phyloP scores from a whole-genome alignment of 2,888 invertebrate species.

The Adineta ricciae region DNA sequence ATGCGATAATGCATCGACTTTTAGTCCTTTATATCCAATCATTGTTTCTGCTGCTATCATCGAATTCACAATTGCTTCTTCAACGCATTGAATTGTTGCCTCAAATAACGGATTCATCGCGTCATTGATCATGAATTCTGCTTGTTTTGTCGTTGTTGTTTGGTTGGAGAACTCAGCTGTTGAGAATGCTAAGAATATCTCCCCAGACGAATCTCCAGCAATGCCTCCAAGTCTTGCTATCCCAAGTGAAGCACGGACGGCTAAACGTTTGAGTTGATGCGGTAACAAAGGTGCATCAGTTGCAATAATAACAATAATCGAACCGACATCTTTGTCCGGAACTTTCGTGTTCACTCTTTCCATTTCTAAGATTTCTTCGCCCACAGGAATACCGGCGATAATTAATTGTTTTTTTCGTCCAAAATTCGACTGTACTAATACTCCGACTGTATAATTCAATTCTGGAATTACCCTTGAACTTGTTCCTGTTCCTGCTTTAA shows the following conservation, averaged over 20 bases:
- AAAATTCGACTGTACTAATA: neutral
- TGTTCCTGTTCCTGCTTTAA: neutral
- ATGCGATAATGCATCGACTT: no score
- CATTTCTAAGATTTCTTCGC: neutral
- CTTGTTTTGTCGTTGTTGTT: neutral
- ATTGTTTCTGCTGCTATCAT: no score
- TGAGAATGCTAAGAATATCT: neutral
- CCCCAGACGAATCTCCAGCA: neutral
- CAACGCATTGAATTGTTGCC: neutral
- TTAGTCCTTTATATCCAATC: no score
- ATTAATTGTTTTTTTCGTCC: neutral
- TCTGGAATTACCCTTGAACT: neutral
- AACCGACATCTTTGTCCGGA: neutral
- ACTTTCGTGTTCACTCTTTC: neutral
- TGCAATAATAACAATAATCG: neutral
- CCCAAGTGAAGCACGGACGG: neutral
- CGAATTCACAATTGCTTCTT: neutral
- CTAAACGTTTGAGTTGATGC: neutral
- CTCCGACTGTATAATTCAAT: neutral
- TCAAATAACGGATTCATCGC: neutral
- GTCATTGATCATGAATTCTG: neutral
- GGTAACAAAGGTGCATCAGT: neutral
- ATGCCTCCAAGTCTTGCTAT: neutral
- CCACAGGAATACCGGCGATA: neutral
- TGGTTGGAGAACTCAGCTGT: neutral